Conservation (phyloP, 2,113 vertebrate species). For the Anoplopoma fimbria region DNA sequence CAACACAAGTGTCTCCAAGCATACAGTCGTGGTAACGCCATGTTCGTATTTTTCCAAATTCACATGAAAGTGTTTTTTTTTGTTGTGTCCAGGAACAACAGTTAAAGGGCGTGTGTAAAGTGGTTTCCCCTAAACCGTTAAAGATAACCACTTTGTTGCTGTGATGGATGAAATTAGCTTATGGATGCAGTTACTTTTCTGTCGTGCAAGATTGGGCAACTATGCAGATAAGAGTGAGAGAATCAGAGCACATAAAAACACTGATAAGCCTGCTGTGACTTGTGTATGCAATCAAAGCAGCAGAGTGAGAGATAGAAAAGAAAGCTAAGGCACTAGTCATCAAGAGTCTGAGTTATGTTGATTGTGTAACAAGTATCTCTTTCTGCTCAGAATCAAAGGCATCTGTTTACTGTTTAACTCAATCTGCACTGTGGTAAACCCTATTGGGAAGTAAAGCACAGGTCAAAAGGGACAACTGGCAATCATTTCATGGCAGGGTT, state of each 20-base stretch:
- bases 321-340: conserved; percentile 41
- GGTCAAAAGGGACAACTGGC: conserved; percentile 68
- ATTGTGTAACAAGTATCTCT: conserved; percentile 71
- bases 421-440: conserved; percentile 64
- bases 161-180: conserved; percentile 64
- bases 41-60: conserved; percentile 47
- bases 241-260: conserved; percentile 24
- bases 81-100: conserved; percentile 26
- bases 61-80: conserved; percentile 61
- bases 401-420: conserved; percentile 81
- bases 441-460: conserved; percentile 53
- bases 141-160: conserved; percentile 52
- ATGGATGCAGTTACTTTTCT: conserved; percentile 42
- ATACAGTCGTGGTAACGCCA: conserved; percentile 53
- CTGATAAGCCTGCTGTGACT: conserved; percentile 65
- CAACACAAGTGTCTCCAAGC: conserved; percentile 60
- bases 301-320: conserved; percentile 66
- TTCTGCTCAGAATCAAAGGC: conserved; percentile 61
- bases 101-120: conserved; percentile 34
- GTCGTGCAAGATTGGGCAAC: conserved; percentile 52
- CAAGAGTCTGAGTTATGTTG: conserved; percentile 48
- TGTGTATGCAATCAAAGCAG: conserved; percentile 55
- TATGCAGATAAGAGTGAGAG: conserved; percentile 60
- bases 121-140: conserved; percentile 38
- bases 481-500: conserved; percentile 64